Base-by-base conservation (phyloP, 2,113 vertebrate species). In the Procapra przewalskii region DNA sequence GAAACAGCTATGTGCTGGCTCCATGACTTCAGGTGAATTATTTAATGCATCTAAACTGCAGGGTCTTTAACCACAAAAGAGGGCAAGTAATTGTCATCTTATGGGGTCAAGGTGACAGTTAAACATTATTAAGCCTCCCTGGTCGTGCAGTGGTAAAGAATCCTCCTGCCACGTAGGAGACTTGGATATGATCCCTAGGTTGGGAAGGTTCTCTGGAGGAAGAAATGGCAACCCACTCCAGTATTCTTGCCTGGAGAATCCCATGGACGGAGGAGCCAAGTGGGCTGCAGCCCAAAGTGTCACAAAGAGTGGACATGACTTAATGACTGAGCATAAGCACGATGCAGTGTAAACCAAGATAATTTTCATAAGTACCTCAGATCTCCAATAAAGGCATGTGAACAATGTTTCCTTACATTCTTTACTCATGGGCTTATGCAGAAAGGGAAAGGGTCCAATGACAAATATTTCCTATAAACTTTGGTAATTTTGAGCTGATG, bases 41-140 rank as follows among this genome's bases (percentile, higher is more conserved):
- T 88, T 92, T 88, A 54, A 60, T 45, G 43, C 27, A 48, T 60
- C 33, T 87, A 52, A 90, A 87, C 43, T 33, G 86, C 40, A 29
- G 29, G 93, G 91, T 90, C 92, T 93, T 93, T 89, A 97, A 55
- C 25, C n/a, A 71, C 75, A 55, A 85, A n/a, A 90, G 6, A 89
- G 33, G 5, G 29, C 33, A 90, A 84, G 45, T 82, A 54, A 94
- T 80, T 48, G 36, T 40, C 48, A 87, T 40, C 57, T 97, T n/a
- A 33, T 19, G 23, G 14, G 48, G 5, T 43, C 71, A 85, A 91
- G 55, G 62, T 91, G 79, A 81, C 29, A 95, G 33, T 75, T 85
- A 62, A 85, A 71, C 64, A 4, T 60, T 83, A 17, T 83, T 77
- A 77, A 25, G 71, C 40, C 40, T 77, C 40, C 40, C 40, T 4